These are phyloP conservation scores for Conchocele bisecta DNA, from an alignment of 2,888 invertebrate species.

Conservation along the genomic window DNA sequence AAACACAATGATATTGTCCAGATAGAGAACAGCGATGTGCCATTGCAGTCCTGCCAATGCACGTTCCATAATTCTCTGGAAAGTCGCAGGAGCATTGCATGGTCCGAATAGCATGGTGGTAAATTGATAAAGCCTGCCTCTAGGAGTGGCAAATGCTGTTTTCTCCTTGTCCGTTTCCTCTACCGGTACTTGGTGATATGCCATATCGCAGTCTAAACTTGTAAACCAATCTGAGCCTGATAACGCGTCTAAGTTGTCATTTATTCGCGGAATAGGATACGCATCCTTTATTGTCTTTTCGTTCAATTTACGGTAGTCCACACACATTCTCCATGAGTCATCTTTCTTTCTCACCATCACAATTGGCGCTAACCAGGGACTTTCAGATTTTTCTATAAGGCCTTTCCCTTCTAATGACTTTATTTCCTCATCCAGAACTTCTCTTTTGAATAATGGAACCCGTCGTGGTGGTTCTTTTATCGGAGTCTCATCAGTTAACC, in stretches of 20 bases:
- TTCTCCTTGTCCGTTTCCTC: conserved; percentile 29
- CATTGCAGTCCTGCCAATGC: conserved; percentile 6
- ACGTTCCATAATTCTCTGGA: conserved; percentile 23
- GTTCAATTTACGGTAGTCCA: conserved; percentile 37
- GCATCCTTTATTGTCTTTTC: conserved; percentile 48
- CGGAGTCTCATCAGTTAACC: conserved; percentile 2
- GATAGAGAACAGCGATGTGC: conserved; percentile 7
- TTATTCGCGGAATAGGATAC: conserved; percentile 40
- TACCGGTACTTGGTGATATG: conserved; percentile 35
- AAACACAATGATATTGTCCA: conserved; percentile 6
- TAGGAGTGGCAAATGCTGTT: conserved; percentile 34
- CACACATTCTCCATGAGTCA: conserved; percentile 34
- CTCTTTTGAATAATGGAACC: conserved; percentile 22
- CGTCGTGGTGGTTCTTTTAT: conserved; percentile 4
- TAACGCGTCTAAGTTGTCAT: conserved; percentile 34
- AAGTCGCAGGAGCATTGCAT: conserved; percentile 35
- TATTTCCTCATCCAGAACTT: conserved; percentile 14
- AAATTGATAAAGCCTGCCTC: conserved; percentile 32
- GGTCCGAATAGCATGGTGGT: conserved; percentile 32
- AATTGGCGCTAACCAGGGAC: background rate
- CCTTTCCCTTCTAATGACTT: conserved; percentile 11
- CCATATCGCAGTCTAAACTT: conserved; percentile 34
- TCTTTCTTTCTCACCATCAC: conserved; percentile 29
- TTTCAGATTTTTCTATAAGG: conserved; percentile 23
- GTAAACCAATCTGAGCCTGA: conserved; percentile 28